Evolutionary conservation across 2,888 invertebrate genomes (phyloP), one percentile per base, ranked within the genome.

Genomic region (Platerodrilus igneus): DNA sequence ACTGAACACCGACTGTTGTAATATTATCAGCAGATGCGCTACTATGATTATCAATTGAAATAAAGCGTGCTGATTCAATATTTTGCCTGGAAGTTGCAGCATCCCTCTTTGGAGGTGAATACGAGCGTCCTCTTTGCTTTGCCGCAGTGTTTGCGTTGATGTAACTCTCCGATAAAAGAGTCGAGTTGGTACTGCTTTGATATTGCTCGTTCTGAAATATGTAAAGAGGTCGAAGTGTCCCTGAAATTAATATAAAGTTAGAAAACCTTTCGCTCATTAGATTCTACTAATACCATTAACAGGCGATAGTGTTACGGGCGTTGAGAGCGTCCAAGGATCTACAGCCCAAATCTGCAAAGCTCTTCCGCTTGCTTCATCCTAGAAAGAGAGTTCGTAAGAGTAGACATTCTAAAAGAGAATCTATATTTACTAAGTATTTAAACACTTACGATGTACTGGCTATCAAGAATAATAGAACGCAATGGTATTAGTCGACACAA

Each of bases 401-500:
- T 19, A 19, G 19, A 19, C 5, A 25, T 5, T 5, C 9, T n/a
- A n/a, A n/a, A n/a, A n/a, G n/a, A n/a, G n/a, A n/a, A n/a, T n/a
- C n/a, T n/a, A n/a, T n/a, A n/a, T n/a, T n/a, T n/a, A n/a, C n/a
- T n/a, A n/a, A n/a, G n/a, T n/a, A 4, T 28, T 29, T 30, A 31
- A 22, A 33, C 29, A 55, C 59, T 58, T 57, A 67, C 67, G 58
- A 58, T 49, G 44, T 62, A 58, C 45, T 63, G 60, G 54, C 59
- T 60, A 36, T 58, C 58, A 22, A 67, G 43, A n/a, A 62, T 53
- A 25, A 66, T 48, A 8, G 70, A 68, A 18, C 64, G 58, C 25
- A 69, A 56, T 3, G 69, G 65, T 25, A 70, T 62, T 37, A 71
- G 55, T 37, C 67, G 61, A 47, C 69, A 71, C 45, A 71, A 52